Conservation (phyloP, 2,797 vertebrate species). For the Myripristis murdjan region DNA sequence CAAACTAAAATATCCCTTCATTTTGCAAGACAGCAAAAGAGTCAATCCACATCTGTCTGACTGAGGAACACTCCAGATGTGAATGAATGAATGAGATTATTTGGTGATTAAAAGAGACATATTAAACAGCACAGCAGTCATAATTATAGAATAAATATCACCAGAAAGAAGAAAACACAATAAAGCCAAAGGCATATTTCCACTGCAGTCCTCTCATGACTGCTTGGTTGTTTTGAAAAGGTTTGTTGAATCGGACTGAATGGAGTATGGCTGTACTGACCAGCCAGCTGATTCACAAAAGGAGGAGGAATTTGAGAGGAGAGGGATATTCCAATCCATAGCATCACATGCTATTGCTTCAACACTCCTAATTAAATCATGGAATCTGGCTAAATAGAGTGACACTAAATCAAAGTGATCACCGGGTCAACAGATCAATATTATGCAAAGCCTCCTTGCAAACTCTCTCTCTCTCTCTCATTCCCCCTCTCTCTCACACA, state of each 20-base stretch:
- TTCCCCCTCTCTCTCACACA: background rate
- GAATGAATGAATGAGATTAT: too few species aligned
- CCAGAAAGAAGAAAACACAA: too few species aligned
- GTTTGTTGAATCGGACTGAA: slow-evolving; percentile 49
- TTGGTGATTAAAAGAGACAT: too few species aligned
- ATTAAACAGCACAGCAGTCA: too few species aligned
- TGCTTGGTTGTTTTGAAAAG: slow-evolving; percentile 46
- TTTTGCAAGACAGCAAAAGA: slow-evolving; percentile 59
- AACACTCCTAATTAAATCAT: slow-evolving; percentile 60
- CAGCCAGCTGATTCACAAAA: background rate
- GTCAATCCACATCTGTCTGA: slow-evolving; percentile 24
- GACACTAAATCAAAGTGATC: slow-evolving; percentile 70
- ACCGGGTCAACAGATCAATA: slow-evolving; percentile 68
- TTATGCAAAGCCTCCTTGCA: slow-evolving; percentile 49
- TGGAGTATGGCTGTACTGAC: slow-evolving; percentile 5
- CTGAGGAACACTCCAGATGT: slow-evolving; percentile 36
- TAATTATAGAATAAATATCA: too few species aligned
- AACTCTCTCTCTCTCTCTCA: slow-evolving; percentile 45
- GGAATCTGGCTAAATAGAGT: slow-evolving; percentile 48
- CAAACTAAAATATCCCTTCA: slow-evolving; percentile 43
- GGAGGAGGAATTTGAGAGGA: slow-evolving; percentile 18
- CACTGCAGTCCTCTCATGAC: too few species aligned
- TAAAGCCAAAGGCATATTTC: too few species aligned
- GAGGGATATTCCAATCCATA: slow-evolving; percentile 20
- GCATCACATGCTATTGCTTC: slow-evolving; percentile 35